Evolutionary conservation across 2,888 invertebrate species (phyloP).

Genomic region (Julus scandinavius): DNA sequence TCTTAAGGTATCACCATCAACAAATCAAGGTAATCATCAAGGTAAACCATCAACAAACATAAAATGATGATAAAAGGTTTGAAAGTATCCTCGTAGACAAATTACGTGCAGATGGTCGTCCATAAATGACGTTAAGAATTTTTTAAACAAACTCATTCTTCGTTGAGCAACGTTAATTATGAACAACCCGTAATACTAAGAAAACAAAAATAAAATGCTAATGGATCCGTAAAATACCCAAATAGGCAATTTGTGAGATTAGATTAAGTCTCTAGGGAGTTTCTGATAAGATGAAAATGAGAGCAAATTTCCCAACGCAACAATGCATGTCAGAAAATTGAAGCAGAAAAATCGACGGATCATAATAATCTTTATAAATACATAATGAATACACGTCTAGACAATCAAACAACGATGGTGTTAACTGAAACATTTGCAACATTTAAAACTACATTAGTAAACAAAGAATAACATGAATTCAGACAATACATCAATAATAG

Average conservation of each 20-base stretch:
- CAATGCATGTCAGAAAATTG: not conserved
- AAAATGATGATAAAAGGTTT: not conserved
- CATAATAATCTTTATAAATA: not conserved
- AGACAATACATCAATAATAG: not conserved
- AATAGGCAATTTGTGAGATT: not conserved
- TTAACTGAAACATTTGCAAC: too few species aligned
- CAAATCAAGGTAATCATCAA: too few species aligned
- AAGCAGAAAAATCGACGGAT: conserved; percentile 30
- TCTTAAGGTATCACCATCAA: too few species aligned
- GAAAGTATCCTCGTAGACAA: not conserved
- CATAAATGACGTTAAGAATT: not conserved
- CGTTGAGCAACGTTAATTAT: not conserved
- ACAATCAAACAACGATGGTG: not conserved
- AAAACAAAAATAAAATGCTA: not conserved
- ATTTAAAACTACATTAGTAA: not conserved
- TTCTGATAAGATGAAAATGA: not conserved
- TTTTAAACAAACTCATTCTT: not conserved
- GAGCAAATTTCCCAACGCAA: not conserved
- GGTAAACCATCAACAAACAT: too few species aligned
- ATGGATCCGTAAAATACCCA: not conserved
- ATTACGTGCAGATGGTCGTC: not conserved
- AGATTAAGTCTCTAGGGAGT: not conserved
- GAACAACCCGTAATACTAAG: not conserved
- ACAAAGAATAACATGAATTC: not conserved
- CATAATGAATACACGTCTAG: not conserved